Evolutionary conservation across 2,888 invertebrate species (phyloP), one percentile per base, ranked within the genome.

Genomic region (Achlya flavicornis): DNA sequence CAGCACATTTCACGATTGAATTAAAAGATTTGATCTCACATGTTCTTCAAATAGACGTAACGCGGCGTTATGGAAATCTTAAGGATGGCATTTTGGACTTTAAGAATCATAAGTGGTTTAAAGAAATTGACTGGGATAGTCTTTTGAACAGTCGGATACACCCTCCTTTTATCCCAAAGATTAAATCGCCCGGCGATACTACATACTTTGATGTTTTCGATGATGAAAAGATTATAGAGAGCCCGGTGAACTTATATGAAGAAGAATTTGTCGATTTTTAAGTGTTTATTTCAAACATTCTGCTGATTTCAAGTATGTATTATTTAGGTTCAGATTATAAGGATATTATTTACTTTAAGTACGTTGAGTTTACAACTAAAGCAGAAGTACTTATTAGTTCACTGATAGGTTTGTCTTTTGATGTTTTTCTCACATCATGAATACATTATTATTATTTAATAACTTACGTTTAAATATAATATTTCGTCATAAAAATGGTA

Each of bases 71-170:
- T 85, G 99, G 99, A 14, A 98, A 98, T 86, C 94, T 99, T 68
- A 97, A 97, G 85, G 96, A 97, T 73, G 99, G 98, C 4, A 95
- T 96, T 14, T 94, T 96, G 77, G 99, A 99, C 87, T 97, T 99
- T 71, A 99, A 98, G 89, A 95, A 95, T 69, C 98, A 99, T 88
- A 96, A 95, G 73, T 99, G 99, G 98, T 99, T 99, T 82, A 95
- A 95, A 66, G 95, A 96, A 14, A 95, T 96, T n/a, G 97, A 98
- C 83, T 99, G 98, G 98, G 96, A 97, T 66, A 95, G 95, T 61
- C 92, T 99, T 67, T 96, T 98, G 68, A 96, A 98, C 84, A 95
- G 96, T 81, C 96, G 96, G 79, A 86, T 97, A 0, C 87, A 85
- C 19, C 94, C 97, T 0, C 95, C 95, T 0, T 97, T 95, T 76